Base-by-base conservation (phyloP, 2,797 vertebrate genomes). In the Menidia menidia region DNA sequence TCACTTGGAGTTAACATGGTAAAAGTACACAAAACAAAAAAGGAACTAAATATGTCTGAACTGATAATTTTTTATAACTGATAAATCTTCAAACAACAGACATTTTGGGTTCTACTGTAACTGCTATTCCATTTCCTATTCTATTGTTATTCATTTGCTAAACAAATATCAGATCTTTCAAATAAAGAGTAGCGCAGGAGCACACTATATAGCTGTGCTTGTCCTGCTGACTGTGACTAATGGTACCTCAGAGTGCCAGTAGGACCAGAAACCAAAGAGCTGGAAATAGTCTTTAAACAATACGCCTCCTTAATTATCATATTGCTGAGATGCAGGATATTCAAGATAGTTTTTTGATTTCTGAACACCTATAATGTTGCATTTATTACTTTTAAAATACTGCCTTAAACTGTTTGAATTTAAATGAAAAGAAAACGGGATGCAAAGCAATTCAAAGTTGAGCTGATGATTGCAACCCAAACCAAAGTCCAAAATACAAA, bases 171-270 rank as follows among this genome's bases (percentile, higher is more conserved):
- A 73, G 58, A 48, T 50, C 68, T 68, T 64, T 73, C 64, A 73
- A 73, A 82, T 67, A 75, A 77, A 47, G 32, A 72, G 60, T 58
- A 81, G 71, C 81, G 77, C 58, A 48, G 79, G 64, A 62, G 55
- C 55, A 54, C 71, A 55, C 31, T 39, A 48, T 77, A 71, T 55
- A 61, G 50, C 64, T 35, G 62, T 66, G 66, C 71, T 86, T 81
- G 88, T 87, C 73, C 88, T 84, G 78, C 81, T 87, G 86, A 92
- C 77, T 88, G 84, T 87, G 86, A 84, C 84, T 85, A 86, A 89
- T 91, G 80, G 88, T 89, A 80, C 79, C 85, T 86, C 75, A 74
- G 73, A 87, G 84, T 83, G 82, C 91, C 90, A 91, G 93, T 91
- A 86, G 80, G 84, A 91, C 92, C 90, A 81, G 85, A 90, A 88